phyloP scores from a whole-genome alignment of 2,888 invertebrate genomes.

The Aplocera efformata region DNA sequence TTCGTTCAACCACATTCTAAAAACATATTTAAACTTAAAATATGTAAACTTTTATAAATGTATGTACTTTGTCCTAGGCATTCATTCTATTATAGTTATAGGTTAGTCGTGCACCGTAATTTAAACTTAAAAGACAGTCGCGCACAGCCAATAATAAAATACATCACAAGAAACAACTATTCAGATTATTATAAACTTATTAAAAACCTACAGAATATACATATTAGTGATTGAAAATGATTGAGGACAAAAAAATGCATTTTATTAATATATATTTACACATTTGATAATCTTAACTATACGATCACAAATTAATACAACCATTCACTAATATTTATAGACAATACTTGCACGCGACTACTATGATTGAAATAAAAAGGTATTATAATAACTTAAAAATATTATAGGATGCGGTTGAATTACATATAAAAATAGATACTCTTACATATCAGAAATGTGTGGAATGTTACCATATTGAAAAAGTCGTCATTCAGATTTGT shows the following conservation, averaged over 20 bases:
- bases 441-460: conserved; percentile 13
- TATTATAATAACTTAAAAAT: conserved; percentile 3
- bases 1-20: background rate
- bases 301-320: conserved; percentile 35
- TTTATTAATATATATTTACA: conserved; percentile 39
- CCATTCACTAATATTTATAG: conserved; percentile 21
- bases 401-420: conserved; percentile 6
- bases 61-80: too few relatives aligned
- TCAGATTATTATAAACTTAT: conserved; percentile 30
- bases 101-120: too few relatives aligned
- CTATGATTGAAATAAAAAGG: conserved; percentile 14
- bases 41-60: too few relatives aligned
- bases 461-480: conserved; percentile 22
- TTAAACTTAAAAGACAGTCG: conserved; percentile 1
- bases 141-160: conserved; percentile 9
- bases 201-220: conserved; percentile 26
- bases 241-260: conserved; percentile 45
- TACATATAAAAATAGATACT: conserved; percentile 8
- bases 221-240: conserved; percentile 42
- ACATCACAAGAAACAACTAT: conserved; percentile 10
- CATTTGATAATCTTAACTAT: conserved; percentile 18
- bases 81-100: too few relatives aligned
- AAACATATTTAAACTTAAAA: background rate
- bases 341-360: conserved; percentile 12
- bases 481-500: background rate